phyloP scores from a whole-genome alignment of 2,888 invertebrate species.

The Machimus rusticus region DNA sequence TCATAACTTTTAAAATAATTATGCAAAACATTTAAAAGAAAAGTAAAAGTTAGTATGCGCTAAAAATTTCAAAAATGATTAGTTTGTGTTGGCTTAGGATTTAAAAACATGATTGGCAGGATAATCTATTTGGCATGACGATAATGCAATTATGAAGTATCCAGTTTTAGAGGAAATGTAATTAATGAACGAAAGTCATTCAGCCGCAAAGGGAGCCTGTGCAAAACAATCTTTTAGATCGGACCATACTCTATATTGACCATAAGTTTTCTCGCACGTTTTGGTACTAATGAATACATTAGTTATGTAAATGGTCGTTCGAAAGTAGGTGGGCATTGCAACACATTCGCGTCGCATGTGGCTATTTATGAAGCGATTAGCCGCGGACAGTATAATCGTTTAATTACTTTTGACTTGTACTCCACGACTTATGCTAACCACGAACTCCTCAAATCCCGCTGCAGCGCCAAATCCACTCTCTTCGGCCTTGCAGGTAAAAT shows the following conservation, averaged over 20 bases:
- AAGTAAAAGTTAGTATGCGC: neutral
- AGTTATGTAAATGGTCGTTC: neutral
- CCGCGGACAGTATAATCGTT: neutral
- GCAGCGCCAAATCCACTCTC: neutral
- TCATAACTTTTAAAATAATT: neutral
- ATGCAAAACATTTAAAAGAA: neutral
- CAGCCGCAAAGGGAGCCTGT: neutral
- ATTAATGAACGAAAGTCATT: neutral
- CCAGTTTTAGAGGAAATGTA: neutral
- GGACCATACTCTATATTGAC: neutral
- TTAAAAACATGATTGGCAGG: neutral
- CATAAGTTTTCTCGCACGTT: neutral
- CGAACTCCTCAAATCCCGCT: neutral
- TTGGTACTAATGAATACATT: neutral
- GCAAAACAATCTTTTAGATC: neutral
- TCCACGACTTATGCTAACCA: neutral
- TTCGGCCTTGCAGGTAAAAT: neutral
- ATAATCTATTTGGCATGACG: neutral
- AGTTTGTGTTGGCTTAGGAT: neutral
- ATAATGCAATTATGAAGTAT: neutral
- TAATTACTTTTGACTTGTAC: neutral
- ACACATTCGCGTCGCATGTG: neutral
- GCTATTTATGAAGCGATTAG: neutral
- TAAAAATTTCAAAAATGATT: neutral
- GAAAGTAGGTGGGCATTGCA: neutral